These are phyloP conservation scores for Daboia siamensis DNA, from an alignment of 2,113 vertebrate genomes.

Conservation along the genomic window DNA sequence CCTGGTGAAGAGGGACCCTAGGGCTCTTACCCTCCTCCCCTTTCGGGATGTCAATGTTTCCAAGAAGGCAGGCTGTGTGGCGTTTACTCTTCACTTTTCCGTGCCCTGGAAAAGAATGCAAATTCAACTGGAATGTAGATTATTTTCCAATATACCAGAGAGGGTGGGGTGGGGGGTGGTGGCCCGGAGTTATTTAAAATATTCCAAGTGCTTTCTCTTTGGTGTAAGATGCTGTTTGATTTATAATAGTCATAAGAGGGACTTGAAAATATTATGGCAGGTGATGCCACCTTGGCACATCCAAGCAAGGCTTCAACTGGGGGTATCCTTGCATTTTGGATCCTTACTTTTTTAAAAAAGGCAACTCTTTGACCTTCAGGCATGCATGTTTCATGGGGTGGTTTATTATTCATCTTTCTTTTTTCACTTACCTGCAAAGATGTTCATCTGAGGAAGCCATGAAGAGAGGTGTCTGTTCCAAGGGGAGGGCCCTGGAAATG, in stretches of 20 bases:
- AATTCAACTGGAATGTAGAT: not conserved
- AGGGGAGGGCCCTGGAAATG: not conserved
- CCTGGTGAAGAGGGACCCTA: not conserved
- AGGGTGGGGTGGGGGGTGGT: not conserved
- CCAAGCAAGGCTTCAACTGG: not conserved
- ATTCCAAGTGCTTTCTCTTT: not conserved
- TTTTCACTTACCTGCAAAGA: not conserved
- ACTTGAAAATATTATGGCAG: not conserved
- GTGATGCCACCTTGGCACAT: not conserved
- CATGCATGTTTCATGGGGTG: too few species aligned
- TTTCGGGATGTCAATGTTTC: not conserved
- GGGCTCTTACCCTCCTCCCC: not conserved
- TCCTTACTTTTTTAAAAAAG: not conserved
- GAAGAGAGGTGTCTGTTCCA: not conserved
- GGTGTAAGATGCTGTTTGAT: not conserved
- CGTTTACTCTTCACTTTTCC: not conserved
- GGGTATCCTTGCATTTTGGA: not conserved
- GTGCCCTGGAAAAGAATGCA: not conserved
- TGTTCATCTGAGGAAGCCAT: not conserved
- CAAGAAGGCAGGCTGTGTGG: not conserved
- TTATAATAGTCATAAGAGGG: not conserved
- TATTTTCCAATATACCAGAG: not conserved
- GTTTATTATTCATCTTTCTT: not conserved
- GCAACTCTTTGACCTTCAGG: not conserved
- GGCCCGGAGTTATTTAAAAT: constrained; percentile 6